These are phyloP conservation scores for Sorex fumeus DNA, from an alignment of 2,113 vertebrate species.

Conservation along the genomic window DNA sequence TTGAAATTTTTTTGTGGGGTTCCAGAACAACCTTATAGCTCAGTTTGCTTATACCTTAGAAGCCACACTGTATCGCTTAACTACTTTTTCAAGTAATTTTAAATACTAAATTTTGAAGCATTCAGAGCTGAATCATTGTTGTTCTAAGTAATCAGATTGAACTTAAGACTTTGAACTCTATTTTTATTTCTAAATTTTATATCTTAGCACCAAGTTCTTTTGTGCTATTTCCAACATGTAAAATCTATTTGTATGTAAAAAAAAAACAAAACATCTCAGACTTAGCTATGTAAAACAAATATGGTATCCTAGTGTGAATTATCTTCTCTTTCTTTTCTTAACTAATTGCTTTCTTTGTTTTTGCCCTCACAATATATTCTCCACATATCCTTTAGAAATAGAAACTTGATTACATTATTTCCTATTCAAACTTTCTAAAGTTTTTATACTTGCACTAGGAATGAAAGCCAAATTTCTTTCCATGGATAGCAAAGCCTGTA, in stretches of 20 bases:
- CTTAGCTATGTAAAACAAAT: background rate
- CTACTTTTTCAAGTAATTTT: background rate
- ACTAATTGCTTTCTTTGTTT: background rate
- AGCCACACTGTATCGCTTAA: background rate
- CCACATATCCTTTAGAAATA: background rate
- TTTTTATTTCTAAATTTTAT: background rate
- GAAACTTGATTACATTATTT: background rate
- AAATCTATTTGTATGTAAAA: background rate
- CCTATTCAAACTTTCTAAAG: background rate
- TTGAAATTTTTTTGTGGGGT: background rate
- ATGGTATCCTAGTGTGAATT: background rate
- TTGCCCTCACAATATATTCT: background rate
- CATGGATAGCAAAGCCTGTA: background rate
- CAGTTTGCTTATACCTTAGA: background rate
- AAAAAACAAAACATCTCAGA: background rate
- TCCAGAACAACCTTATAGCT: background rate
- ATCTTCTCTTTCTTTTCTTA: background rate
- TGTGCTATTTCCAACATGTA: background rate
- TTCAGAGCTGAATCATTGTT: background rate
- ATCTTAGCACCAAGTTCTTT: background rate
- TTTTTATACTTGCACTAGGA: background rate
- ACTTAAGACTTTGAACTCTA: background rate
- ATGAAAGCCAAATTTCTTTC: background rate
- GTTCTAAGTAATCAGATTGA: background rate
- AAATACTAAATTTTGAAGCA: conserved; percentile 3